These are phyloP conservation scores for Festucalex cinctus DNA, from an alignment of 2,113 vertebrate genomes.

Conservation along the genomic window DNA sequence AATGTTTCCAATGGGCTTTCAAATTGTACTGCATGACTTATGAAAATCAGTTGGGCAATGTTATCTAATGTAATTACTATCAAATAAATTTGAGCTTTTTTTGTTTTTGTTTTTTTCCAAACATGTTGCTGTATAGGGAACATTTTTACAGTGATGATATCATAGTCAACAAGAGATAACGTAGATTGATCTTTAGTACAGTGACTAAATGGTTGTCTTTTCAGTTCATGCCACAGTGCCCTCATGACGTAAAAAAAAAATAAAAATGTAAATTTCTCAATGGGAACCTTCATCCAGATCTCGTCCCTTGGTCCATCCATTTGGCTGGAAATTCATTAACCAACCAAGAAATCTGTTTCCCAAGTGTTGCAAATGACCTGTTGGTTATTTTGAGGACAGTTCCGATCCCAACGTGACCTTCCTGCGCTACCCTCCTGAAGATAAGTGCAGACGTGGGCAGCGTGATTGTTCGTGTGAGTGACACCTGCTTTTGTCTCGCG, in stretches of 20 bases:
- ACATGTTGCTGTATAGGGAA: slow-evolving; percentile 27
- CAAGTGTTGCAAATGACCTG: slow-evolving; percentile 29
- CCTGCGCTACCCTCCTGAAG: slow-evolving; percentile 30
- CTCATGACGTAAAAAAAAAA: slow-evolving; percentile 3
- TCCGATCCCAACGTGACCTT: slow-evolving; percentile 47
- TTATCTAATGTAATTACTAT: slow-evolving; percentile 23
- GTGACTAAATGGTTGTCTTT: too few species aligned
- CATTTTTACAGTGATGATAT: too few species aligned
- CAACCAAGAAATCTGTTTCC: slow-evolving; percentile 35
- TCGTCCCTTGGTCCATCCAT: not conserved
- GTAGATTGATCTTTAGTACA: too few species aligned
- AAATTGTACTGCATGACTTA: slow-evolving; percentile 2
- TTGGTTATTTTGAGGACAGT: slow-evolving; percentile 47
- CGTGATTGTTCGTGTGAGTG: slow-evolving; percentile 20
- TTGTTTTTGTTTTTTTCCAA: slow-evolving; percentile 40
- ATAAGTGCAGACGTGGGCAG: slow-evolving; percentile 41
- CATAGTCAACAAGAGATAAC: not conserved
- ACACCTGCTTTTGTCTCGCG: slow-evolving; percentile 35
- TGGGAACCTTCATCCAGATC: not conserved
- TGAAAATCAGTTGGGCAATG: slow-evolving; percentile 3
- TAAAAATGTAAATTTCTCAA: not conserved
- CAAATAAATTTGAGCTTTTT: slow-evolving; percentile 9
- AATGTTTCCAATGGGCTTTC: slow-evolving; percentile 32
- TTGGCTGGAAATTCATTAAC: not conserved
- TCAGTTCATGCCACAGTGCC: not conserved